Evolutionary conservation across 2,113 vertebrate species (phyloP).

Genomic region (Chloroceryle aenea): DNA sequence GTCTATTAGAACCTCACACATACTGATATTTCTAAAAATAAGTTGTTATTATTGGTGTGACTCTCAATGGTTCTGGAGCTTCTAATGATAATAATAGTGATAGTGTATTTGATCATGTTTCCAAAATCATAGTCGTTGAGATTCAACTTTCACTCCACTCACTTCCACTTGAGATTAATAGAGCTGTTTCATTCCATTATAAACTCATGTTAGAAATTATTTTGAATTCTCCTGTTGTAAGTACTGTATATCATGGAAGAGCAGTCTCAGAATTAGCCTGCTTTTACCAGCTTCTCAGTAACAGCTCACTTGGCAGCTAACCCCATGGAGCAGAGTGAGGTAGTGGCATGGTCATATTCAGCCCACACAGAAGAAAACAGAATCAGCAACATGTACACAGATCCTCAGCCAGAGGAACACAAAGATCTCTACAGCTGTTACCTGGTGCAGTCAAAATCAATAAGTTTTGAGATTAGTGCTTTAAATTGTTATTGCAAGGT

Average conservation of each 20-base stretch:
- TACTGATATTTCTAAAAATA: not conserved
- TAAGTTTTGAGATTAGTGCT: slow-evolving; percentile 20
- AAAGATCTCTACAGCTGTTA: not conserved
- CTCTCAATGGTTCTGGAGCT: not conserved
- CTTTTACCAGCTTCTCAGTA: not conserved
- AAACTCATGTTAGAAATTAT: not conserved
- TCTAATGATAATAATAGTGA: not conserved
- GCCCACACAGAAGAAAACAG: not conserved
- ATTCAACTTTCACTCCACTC: not conserved
- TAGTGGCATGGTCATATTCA: not conserved
- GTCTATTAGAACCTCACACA: not conserved
- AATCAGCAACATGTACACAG: not conserved
- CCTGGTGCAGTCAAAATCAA: not conserved
- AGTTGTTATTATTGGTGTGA: not conserved
- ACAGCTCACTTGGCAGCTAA: not conserved
- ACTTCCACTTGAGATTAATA: not conserved
- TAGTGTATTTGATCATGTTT: not conserved
- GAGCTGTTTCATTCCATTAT: not conserved
- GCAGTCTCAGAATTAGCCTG: not conserved
- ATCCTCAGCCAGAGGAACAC: not conserved
- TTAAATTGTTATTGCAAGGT: slow-evolving; percentile 39
- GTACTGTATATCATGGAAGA: not conserved
- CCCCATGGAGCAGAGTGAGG: fast-evolving
- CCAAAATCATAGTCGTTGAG: not conserved
- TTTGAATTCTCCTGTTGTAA: not conserved